Evolutionary conservation across 37 sponge, comb jelly and placozoan genomes (phyloP).

Genomic region (Tethya wilhelma): DNA sequence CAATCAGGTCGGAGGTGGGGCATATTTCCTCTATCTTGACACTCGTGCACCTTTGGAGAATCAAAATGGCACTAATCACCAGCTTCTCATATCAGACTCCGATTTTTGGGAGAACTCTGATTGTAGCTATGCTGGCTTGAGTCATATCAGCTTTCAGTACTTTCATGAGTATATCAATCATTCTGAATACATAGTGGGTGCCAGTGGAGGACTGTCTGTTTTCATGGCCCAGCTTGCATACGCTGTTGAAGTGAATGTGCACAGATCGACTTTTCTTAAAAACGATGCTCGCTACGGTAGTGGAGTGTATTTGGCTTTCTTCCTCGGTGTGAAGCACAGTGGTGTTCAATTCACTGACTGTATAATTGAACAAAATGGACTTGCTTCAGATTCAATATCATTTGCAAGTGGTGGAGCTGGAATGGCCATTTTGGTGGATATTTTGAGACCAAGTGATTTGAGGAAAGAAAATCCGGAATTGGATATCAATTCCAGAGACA

Average conservation of each 20-base stretch:
- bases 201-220: constrained; percentile 52
- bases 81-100: no score
- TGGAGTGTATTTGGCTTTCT: constrained; percentile 10
- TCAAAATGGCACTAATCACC: no score
- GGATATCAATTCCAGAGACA: no score
- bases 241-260: constrained; percentile 16
- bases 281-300: constrained; percentile 20
- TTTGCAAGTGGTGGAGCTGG: background rate
- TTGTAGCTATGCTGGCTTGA: no score
- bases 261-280: background rate
- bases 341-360: background rate
- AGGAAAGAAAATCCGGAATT: no score
- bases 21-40: no score
- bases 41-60: no score
- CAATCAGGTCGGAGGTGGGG: no score
- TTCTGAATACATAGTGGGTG: constrained; percentile 19
- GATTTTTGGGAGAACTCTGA: no score
- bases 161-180: background rate
- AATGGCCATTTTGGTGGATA: background rate
- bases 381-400: background rate
- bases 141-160: background rate
- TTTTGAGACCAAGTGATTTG: background rate
- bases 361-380: background rate
- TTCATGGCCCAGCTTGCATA: constrained; percentile 28
- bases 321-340: background rate